Base-by-base conservation (phyloP, 2,888 invertebrate genomes). In the Helicoverpa assulta region DNA sequence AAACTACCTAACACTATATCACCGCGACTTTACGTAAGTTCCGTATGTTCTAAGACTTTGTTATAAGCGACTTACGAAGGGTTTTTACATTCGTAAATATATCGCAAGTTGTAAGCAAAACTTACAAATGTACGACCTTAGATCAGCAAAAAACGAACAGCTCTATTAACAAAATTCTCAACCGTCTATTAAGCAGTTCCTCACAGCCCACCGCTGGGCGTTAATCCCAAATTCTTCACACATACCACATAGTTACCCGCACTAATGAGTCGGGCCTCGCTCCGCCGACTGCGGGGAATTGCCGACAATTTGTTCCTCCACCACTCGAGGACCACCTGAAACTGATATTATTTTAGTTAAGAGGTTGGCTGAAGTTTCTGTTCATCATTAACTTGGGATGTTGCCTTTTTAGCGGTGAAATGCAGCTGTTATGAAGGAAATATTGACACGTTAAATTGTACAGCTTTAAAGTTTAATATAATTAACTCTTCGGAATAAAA, bases 251-350 rank as follows among this genome's bases (percentile, higher is more conserved):
- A 66, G 63, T 59, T 66, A 14, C 50, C 80, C 66, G 16, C 64
- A 16, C 67, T 83, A 83, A 83, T 83, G 80, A 83, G 82, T 76
- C 73, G 64, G 56, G 53, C 63, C 43, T 54, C 76, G 83, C 73
- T 76, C 54, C 69, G 43, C 58, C 69, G 73, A 14, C 73, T 67
- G 16, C 10, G 16, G 56, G 74, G 68, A 51, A 83, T 83, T 21
- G 61, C 59, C n/a, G 14, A 57, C 60, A 70, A 71, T 76, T 70
- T 62, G 68, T 63, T 33, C 40, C 78, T 66, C 21, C 43, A 58
- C 37, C 33, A 10, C 10, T 18, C 2, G 40, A 74, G 50, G 65
- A 76, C 80, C 80, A 70, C 67, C 80, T 67, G 76, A 76, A 53
- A 57, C 47, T 37, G 26, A 63, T 67, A 59, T 59, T 50, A 56